phyloP scores from a whole-genome alignment of 1,140 invertebrate species.

The Tribolium castaneum region DNA sequence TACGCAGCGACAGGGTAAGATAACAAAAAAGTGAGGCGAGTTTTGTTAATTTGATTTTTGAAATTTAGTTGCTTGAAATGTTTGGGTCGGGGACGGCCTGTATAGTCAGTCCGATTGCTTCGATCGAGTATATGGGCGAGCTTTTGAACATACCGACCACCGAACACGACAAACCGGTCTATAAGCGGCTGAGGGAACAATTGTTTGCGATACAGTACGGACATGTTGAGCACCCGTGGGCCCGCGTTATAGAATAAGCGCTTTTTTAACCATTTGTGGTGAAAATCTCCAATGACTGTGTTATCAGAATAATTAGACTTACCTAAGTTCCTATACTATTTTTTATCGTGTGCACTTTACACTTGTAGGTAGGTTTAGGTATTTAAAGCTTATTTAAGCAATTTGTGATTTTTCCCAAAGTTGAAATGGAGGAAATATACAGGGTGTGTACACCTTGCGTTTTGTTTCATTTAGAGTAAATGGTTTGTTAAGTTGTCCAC shows the following conservation, averaged over 20 bases:
- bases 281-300: conserved; percentile 3
- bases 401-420: not conserved
- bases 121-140: conserved; percentile 78
- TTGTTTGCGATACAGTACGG: conserved; percentile 91
- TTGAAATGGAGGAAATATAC: not conserved
- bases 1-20: conserved; percentile 87
- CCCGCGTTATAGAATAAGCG: conserved; percentile 66
- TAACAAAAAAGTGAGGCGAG: not conserved
- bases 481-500: not conserved
- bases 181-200: conserved; percentile 75
- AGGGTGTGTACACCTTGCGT: not conserved
- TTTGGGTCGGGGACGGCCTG: conserved; percentile 97
- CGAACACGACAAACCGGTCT: conserved; percentile 75
- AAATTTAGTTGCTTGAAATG: conserved; percentile 90
- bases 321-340: not conserved
- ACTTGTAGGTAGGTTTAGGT: not conserved
- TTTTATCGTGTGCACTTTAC: not conserved
- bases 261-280: not conserved
- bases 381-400: not conserved
- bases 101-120: conserved; percentile 88
- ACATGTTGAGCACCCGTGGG: conserved; percentile 83
- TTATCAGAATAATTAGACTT: conserved; percentile 4
- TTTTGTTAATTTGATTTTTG: conserved; percentile 49
- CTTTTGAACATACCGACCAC: conserved; percentile 80
- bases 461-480: not conserved